Evolutionary conservation across 1,140 invertebrate genomes (phyloP), one percentile per base, ranked within the genome.

Genomic region (Linepithema humile): DNA sequence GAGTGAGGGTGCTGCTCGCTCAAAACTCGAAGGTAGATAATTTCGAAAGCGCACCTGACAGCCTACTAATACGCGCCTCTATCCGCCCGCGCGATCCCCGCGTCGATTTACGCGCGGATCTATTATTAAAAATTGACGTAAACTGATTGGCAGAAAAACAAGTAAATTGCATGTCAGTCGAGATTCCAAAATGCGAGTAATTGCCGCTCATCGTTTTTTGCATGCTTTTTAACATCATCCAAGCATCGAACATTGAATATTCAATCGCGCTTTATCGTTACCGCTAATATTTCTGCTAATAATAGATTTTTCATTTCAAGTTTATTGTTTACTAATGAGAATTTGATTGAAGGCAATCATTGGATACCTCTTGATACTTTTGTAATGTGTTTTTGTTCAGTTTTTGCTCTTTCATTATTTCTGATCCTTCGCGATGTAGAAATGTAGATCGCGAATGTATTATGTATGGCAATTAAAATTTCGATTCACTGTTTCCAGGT

Each of bases 11-110:
- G 60, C 96, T 98, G 92, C 94, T 99, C 84, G 97, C 98, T 84
- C 96, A 98, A 93, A 98, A 98, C 95, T 98, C 98, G 89, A 98
- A 98, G 96, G 97, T 98, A 96, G 4, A 80, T 70, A 77, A 62
- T 20, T 69, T 50, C n/a, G 6, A 53, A 75, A 69, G n/a, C 38
- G 4, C 38, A 26, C 1, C 12, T 12, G 4, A 35, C 20, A 10
- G 26, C 20, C 17, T n/a, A 10, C 29, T 29, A 57, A 57, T 32
- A 23, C 43, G 43, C 32, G 40, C 7, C 48, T n/a, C 23, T 32
- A 1, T 32, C 35, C 17, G 23, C 15, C 12, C 1, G 5, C 17
- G 62, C 38, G n/a, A 0, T 15, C 7, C 32, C 7, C 12, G 12
- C 12, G n/a, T 55, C 15, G n/a, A 29, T 3, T 29, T 20, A 38